Conservation (phyloP, 2,888 invertebrate species). For the Aleiodes testaceus region DNA sequence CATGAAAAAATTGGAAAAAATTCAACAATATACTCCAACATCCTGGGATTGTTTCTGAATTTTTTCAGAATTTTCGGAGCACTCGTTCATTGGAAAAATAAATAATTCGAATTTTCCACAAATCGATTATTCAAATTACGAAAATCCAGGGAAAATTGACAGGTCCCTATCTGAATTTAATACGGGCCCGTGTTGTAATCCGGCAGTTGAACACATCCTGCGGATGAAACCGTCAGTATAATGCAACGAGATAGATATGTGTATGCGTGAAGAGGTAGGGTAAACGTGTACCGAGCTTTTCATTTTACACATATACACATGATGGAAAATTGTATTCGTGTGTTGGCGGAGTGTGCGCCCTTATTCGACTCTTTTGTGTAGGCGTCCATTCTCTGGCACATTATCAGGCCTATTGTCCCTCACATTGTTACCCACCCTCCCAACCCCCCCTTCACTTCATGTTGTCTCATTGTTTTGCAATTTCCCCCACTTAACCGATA, state of each 20-base stretch:
- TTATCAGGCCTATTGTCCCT: conserved; percentile 73
- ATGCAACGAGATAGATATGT: conserved; percentile 38
- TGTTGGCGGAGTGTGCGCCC: conserved; percentile 59
- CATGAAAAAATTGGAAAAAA: no score
- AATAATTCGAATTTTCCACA: no score
- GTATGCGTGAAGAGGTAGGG: conserved; percentile 31
- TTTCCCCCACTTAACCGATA: conserved; percentile 73
- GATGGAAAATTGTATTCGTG: conserved; percentile 29
- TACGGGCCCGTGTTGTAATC: conserved; percentile 29
- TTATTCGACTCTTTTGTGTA: conserved; percentile 73
- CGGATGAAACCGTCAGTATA: conserved; percentile 43
- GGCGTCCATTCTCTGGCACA: conserved; percentile 72
- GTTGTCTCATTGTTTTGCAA: conserved; percentile 72
- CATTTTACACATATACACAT: conserved; percentile 22
- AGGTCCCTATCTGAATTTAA: conserved; percentile 21
- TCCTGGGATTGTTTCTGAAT: no score
- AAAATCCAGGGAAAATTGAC: conserved; percentile 13
- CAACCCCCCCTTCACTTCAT: conserved; percentile 44
- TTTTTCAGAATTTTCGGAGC: no score
- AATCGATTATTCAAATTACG: conserved; percentile 12
- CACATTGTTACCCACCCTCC: conserved; percentile 69
- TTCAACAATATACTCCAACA: no score
- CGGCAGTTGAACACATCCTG: conserved; percentile 41
- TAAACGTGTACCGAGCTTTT: conserved; percentile 22
- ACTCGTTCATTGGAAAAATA: no score